Conservation (phyloP, 1,140 invertebrate species). For the Chionoecetes opilio region DNA sequence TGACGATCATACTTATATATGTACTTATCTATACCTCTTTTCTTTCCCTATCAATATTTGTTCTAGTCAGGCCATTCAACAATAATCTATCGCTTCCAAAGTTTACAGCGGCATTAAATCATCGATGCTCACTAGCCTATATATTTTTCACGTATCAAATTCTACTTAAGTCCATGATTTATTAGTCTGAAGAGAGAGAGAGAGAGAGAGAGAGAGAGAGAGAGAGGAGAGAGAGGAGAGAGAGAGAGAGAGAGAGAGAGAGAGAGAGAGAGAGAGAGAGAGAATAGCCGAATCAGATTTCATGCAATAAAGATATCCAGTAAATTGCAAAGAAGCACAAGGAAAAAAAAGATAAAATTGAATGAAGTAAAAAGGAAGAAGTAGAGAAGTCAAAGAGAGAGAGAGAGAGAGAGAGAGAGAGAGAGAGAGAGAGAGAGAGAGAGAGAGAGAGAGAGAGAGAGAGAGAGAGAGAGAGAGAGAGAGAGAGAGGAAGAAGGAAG, state of each 20-base stretch:
- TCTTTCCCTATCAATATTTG: background rate
- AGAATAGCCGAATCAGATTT: background rate
- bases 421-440: background rate
- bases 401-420: background rate
- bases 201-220: slow-evolving; percentile 24
- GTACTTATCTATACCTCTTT: background rate
- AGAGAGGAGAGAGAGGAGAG: background rate
- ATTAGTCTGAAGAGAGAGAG: background rate
- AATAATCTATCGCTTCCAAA: background rate
- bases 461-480: background rate
- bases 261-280: slow-evolving; percentile 8
- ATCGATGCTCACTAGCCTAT: too few relatives aligned
- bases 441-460: background rate
- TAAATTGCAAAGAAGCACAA: too few relatives aligned
- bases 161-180: background rate
- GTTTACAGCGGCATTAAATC: background rate
- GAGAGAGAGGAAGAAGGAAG: too few relatives aligned
- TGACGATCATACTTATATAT: background rate
- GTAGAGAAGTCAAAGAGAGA: too few relatives aligned
- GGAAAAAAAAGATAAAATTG: too few relatives aligned
- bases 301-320: too few relatives aligned
- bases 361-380: too few relatives aligned
- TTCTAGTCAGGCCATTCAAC: background rate
- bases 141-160: background rate
- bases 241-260: slow-evolving; percentile 8